Percentiles rank a stretch among this genome's conserved stretches.
These are phyloP conservation scores for Cyrtonyx montezumae DNA, from an alignment of 2,113 vertebrate genomes.

Conservation along the genomic window DNA sequence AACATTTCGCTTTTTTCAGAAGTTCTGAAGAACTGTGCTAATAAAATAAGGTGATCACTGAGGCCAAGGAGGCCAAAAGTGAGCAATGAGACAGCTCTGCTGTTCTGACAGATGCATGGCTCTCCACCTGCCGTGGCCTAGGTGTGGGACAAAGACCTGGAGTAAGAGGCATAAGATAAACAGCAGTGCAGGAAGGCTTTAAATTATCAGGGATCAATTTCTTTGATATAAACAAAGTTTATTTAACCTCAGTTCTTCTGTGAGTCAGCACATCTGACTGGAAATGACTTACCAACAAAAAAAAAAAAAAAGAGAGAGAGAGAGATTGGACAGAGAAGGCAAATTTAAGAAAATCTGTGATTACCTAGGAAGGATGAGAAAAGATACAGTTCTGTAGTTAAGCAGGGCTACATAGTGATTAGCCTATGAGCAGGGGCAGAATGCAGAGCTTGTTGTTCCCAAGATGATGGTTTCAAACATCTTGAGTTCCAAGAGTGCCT, in stretches of 20 bases:
- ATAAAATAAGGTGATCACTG: conserved; percentile 28
- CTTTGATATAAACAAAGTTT: conserved; percentile 45
- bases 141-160: background rate
- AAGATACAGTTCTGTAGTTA: background rate
- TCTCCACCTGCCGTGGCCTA: conserved; percentile 16
- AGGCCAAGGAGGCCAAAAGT: conserved; percentile 49
- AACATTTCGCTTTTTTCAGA: conserved; percentile 26
- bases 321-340: background rate
- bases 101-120: conserved; percentile 42
- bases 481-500: background rate
- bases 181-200: conserved; percentile 11
- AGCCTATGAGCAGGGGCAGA: background rate
- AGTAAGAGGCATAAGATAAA: conserved; percentile 38
- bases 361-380: background rate
- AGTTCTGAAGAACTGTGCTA: conserved; percentile 3
- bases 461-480: background rate
- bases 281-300: conserved; percentile 8
- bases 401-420: background rate
- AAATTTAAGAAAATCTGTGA: background rate
- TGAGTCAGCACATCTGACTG: conserved; percentile 35
- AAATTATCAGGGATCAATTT: conserved; percentile 49
- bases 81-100: conserved; percentile 39
- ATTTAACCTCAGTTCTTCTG: conserved; percentile 12
- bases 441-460: fast-evolving
- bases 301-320: background rate